phyloP scores from a whole-genome alignment of 2,888 invertebrate species.

The Scaptomyza polygonia region DNA sequence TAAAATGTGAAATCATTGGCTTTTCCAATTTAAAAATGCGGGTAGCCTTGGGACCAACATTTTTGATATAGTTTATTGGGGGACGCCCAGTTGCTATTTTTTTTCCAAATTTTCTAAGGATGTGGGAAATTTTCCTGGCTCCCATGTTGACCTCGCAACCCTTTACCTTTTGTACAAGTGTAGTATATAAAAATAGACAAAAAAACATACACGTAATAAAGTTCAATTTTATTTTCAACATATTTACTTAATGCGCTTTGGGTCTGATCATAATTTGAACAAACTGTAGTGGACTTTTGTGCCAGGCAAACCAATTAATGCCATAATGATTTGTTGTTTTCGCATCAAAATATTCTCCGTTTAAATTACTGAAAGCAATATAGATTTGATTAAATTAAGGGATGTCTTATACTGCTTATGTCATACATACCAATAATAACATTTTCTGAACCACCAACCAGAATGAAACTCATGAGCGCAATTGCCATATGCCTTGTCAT shows the following conservation, averaged over 20 bases:
- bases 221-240: background rate
- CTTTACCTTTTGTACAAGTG: no score
- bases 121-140: no score
- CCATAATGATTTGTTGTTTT: slow-evolving; percentile 62
- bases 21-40: no score
- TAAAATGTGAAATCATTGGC: background rate
- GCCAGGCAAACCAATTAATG: slow-evolving; percentile 87
- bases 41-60: no score
- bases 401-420: no score
- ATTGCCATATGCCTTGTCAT: slow-evolving; percentile 87
- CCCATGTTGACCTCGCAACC: no score
- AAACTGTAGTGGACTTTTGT: slow-evolving; percentile 86
- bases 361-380: slow-evolving; percentile 86
- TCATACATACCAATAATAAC: slow-evolving; percentile 86
- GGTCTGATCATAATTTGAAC: slow-evolving; percentile 87
- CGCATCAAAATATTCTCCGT: slow-evolving; percentile 87
- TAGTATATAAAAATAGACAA: no score
- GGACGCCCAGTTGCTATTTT: no score
- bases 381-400: background rate
- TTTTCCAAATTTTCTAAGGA: no score
- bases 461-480: slow-evolving; percentile 88
- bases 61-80: no score
- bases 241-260: slow-evolving; percentile 10
- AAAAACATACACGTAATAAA: background rate
- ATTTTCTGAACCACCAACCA: slow-evolving; percentile 90